These are phyloP conservation scores for Tortrix viridana DNA, from an alignment of 2,888 invertebrate genomes.

Conservation along the genomic window DNA sequence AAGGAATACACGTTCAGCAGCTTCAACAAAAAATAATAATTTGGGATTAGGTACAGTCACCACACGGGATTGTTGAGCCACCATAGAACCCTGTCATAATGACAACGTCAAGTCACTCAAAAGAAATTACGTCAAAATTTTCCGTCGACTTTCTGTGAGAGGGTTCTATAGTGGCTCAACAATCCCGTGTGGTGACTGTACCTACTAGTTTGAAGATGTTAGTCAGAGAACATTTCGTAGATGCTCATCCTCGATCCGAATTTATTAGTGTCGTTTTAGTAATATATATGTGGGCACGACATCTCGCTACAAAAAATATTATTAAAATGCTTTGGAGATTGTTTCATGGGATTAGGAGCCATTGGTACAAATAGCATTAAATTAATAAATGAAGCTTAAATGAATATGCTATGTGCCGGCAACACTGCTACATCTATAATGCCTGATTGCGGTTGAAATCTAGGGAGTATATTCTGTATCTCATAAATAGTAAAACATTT, in stretches of 20 bases:
- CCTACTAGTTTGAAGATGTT: too few relatives aligned
- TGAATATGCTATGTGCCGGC: background rate
- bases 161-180: too few relatives aligned
- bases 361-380: constrained; percentile 10
- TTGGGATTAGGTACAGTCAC: too few relatives aligned
- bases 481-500: constrained; percentile 34
- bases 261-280: background rate
- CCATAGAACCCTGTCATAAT: too few relatives aligned
- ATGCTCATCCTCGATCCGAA: too few relatives aligned
- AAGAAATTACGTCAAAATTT: too few relatives aligned
- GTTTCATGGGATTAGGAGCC: constrained; percentile 2
- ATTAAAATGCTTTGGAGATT: constrained; percentile 5
- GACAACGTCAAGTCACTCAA: too few relatives aligned
- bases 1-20: constrained; percentile 9
- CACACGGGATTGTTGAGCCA: too few relatives aligned
- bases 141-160: too few relatives aligned
- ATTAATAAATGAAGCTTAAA: background rate
- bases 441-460: constrained; percentile 18
- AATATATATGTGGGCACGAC: constrained; percentile 9
- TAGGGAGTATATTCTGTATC: constrained; percentile 16
- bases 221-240: too few relatives aligned
- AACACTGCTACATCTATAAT: constrained; percentile 16
- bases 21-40: background rate
- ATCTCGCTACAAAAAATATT: constrained; percentile 13
- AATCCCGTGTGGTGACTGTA: too few relatives aligned